Evolutionary conservation across 1,140 invertebrate genomes (phyloP).

Genomic region (Magallana angulata): DNA sequence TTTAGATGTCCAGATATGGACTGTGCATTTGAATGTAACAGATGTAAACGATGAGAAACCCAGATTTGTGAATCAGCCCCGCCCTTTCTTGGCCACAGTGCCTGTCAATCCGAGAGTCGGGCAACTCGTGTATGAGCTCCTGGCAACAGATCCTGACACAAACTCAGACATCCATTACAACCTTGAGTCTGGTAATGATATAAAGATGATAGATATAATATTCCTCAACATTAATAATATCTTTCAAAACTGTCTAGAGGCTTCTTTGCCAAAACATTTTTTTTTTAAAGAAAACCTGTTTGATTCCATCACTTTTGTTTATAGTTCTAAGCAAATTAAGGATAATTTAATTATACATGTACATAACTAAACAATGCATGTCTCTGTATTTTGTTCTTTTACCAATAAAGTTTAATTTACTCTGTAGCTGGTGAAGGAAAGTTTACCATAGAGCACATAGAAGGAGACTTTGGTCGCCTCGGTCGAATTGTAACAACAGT

Average conservation of each 20-base stretch:
- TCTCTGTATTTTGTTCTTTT: background rate
- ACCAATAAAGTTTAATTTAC: background rate
- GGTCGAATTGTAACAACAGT: constrained; percentile 65
- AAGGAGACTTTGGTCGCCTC: constrained; percentile 55
- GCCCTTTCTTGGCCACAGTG: constrained; percentile 70
- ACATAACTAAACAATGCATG: no score
- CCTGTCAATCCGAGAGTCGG: constrained; percentile 59
- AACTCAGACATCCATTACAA: constrained; percentile 64
- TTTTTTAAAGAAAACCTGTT: no score
- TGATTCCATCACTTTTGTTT: no score
- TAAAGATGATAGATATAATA: background rate
- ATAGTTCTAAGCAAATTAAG: no score
- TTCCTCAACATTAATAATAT: no score
- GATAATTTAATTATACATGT: no score
- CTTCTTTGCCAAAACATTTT: no score
- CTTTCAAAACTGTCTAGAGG: no score
- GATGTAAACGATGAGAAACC: constrained; percentile 71
- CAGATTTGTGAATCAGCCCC: constrained; percentile 65
- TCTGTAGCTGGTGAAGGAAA: constrained; percentile 64
- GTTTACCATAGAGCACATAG: constrained; percentile 62
- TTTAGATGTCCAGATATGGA: constrained; percentile 56
- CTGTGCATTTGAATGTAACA: constrained; percentile 59
- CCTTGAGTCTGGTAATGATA: constrained; percentile 65
- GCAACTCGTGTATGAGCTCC: constrained; percentile 65
- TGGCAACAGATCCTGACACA: constrained; percentile 67